Conservation (phyloP, 2,113 vertebrate species). For the Semicossyphus pulcher region DNA sequence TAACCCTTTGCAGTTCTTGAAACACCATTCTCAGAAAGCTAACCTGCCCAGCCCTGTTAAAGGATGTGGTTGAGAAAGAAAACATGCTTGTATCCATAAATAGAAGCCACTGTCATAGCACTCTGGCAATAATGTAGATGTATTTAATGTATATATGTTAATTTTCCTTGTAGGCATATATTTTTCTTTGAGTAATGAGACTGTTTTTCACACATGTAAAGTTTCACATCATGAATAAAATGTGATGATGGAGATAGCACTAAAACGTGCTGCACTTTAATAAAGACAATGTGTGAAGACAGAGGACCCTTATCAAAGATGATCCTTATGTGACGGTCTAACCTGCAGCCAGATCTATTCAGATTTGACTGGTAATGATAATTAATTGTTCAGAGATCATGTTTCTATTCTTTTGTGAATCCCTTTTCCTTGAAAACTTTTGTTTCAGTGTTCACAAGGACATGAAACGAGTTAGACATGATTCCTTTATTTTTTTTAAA, state of each 20-base stretch:
- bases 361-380: no score
- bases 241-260: not conserved
- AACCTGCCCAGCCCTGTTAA: no score
- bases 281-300: not conserved
- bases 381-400: no score
- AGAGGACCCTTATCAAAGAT: not conserved
- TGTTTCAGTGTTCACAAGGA: no score
- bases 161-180: not conserved
- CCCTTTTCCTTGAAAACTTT: no score
- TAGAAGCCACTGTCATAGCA: not conserved
- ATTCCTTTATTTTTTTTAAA: no score
- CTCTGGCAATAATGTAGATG: not conserved
- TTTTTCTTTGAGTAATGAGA: not conserved
- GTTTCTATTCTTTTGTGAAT: no score
- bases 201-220: not conserved
- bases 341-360: not conserved
- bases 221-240: constrained; percentile 2
- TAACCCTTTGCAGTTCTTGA: no score
- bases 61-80: no score
- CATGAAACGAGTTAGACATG: no score
- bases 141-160: not conserved
- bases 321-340: not conserved
- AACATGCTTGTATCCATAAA: no score
- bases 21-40: no score
- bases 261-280: not conserved